Base-by-base conservation (phyloP, 2,888 invertebrate genomes). In the Gisinianus flammeolus region DNA sequence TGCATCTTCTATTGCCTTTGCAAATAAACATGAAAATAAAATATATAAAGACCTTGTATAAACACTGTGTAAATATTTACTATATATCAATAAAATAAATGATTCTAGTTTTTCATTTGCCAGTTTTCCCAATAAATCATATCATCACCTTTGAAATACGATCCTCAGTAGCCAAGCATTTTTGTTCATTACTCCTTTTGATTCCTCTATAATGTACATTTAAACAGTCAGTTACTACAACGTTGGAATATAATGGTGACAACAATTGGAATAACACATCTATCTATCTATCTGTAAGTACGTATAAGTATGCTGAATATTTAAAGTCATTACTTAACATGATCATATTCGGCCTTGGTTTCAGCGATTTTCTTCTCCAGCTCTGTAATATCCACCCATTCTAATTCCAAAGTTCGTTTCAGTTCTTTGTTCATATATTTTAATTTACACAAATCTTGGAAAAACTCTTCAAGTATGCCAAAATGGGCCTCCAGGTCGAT, bases 371-470 rank as follows among this genome's bases (percentile, higher is more conserved):
- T 76, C 62, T 62, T 69, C 22, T 76, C 76, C 19, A 76, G n/a
- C 19, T 76, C 76, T 33, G 62, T 35, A 33, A 76, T 76, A 28
- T 76, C 76, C n/a, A 31, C 31, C 76, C 76, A 76, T 70, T 76
- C 76, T 3, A 62, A n/a, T 70, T 69, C 68, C 4, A 76, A 22
- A 2, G 68, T 70, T n/a, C 62, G 31, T 26, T 76, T 76, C 1
- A 76, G 26, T 28, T 76, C 76, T 26, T 76, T 69, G 22, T 76
- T 76, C 76, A 76, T 58, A 33, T 76, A 76, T 28, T 76, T 76
- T n/a, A 76, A 28, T 68, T 76, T 76, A 35, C 69, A 76, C 12
- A 76, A 22, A 26, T 76, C 76, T 58, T 69, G 56, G 28, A 76
- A 76, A 35, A 76, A 76, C 35, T 69, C 76, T 22, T 76, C 76